A percentile compares a stretch with the other conserved stretches of the same genome.
Evolutionary conservation across 1,140 invertebrate species (phyloP).

Genomic region (Lepidurus apus): DNA sequence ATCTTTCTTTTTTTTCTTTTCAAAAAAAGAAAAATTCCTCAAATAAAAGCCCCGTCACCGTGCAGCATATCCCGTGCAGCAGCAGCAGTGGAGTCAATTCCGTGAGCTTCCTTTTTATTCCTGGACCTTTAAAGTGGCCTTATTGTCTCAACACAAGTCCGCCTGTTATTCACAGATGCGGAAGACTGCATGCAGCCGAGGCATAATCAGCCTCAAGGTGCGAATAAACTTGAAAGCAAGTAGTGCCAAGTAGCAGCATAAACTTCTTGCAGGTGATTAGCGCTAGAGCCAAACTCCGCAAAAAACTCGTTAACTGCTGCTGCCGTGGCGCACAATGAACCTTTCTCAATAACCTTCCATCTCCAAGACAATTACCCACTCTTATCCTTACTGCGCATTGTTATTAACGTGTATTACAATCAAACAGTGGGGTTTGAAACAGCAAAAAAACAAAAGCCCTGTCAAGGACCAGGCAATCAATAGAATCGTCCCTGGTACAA

Average conservation of each 20-base stretch:
- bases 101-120: background rate
- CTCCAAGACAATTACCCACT: slow-evolving; percentile 14
- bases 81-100: background rate
- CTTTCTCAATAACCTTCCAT: slow-evolving; percentile 4
- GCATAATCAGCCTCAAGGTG: background rate
- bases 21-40: background rate
- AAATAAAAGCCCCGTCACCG: slow-evolving; percentile 1
- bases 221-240: background rate
- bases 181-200: background rate
- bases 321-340: background rate
- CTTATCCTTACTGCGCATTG: slow-evolving; percentile 7
- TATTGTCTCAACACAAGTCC: slow-evolving; percentile 10
- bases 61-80: background rate
- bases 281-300: background rate
- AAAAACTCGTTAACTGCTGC: slow-evolving; percentile 19
- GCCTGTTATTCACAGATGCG: background rate
- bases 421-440: too few relatives aligned
- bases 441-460: too few relatives aligned
- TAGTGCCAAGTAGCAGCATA: slow-evolving; percentile 3
- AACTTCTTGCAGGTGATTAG: slow-evolving; percentile 21
- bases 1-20: background rate
- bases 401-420: background rate
- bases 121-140: background rate
- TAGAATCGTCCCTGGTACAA: too few relatives aligned
- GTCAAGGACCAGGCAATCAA: too few relatives aligned